Evolutionary conservation across 2,113 vertebrate genomes (phyloP), one percentile per base, ranked within the genome.

Genomic region (Polypterus bichir): DNA sequence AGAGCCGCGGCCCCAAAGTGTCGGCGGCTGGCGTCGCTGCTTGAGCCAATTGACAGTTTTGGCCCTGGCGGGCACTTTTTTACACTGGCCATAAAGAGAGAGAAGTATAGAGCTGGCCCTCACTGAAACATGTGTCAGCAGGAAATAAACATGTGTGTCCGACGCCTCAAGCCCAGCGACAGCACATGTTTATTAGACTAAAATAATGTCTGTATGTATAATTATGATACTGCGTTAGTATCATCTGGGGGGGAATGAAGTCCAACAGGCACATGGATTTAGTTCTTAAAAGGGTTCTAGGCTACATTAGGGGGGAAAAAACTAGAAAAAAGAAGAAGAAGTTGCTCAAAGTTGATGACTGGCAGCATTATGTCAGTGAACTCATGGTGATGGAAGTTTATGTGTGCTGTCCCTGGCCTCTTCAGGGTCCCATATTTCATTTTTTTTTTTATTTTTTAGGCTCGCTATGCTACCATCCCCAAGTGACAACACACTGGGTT

Each of bases 121-220:
- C 86, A 86, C 84, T 92, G 94, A 97, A 98, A 98, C 96, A 98
- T 97, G 94, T 94, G 93, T 93, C 86, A 96, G 94, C 93, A 90
- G 92, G 91, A 90, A 97, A 97, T 98, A 97, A 97, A 97, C 96
- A 98, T 98, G 96, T 95, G 90, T 78, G 93, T 96, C 94, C 94
- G 79, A 93, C 90, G 91, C 92, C 90, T 92, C 75, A 81, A 67
- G 81, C 91, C 91, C 87, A 90, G 70, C 83, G 94, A 95, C 94
- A 97, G 88, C 94, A 96, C 96, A 98, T 98, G 96, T 98, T 98
- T 98, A 98, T 97, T 94, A 91, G 91, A 93, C 89, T 91, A 95
- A 91, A 93, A 96, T 91, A 97, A 98, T 98, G 96, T 97, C 93
- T 82, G 88, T 97, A 97, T 98, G 94, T 91, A 91, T 93, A 86